Evolutionary conservation across 2,888 invertebrate species (phyloP), one percentile per base, ranked within the genome.

Genomic region (Hypena proboscidalis): DNA sequence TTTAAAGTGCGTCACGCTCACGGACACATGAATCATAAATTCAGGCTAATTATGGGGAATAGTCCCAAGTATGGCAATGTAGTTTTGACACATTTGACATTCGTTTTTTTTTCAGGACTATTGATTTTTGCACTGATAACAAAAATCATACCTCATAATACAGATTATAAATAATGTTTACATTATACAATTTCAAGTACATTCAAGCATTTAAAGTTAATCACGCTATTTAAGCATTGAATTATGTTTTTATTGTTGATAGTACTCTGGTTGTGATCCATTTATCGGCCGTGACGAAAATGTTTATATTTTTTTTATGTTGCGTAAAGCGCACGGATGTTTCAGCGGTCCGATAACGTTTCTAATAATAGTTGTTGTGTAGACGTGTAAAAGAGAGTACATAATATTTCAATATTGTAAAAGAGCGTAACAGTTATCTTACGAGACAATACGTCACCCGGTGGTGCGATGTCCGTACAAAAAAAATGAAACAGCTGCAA

Each of bases 401-500:
- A n/a, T n/a, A n/a, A 4, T 23, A 23, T 3, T 5, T 5, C 25
- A 2, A 26, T 11, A 30, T 27, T 40, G 33, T 11, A 22, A 40
- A 51, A 48, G 42, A 36, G 34, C 11, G 23, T 37, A 34, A 11
- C 11, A 54, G 44, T 50, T 62, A 66, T 66, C 67, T 32, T 29
- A n/a, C 19, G n/a, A 40, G 21, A 39, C 29, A 5, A 40, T 59
- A 67, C 68, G 68, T 67, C 68, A 67, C 41, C n/a, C 36, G 44
- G 40, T 47, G 46, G 51, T 41, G 11, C 46, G 67, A 51, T 48
- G 26, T 37, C 22, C 43, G 35, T 48, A 45, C 49, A 50, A 55
- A 55, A 45, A 41, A 54, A 20, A 11, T 33, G 20, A 40, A 57
- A 49, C 23, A 15, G 7, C 5, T 32, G 8, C 7, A 29, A n/a